Evolutionary conservation across 2,113 vertebrate genomes (phyloP).

Genomic region (Climacteris rufus): DNA sequence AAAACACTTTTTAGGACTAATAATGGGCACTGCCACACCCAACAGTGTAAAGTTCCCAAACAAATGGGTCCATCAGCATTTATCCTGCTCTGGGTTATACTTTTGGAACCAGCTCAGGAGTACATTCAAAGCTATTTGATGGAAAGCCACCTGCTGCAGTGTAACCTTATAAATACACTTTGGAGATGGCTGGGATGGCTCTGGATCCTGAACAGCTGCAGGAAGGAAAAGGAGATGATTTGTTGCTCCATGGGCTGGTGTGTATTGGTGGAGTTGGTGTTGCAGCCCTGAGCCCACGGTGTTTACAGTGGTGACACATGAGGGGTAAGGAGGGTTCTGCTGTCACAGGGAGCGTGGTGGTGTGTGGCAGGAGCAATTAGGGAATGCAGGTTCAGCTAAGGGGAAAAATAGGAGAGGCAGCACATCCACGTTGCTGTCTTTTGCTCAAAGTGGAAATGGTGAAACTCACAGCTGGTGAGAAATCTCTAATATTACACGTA

Average conservation of each 20-base stretch:
- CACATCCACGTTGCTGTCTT: background rate
- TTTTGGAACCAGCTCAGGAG: background rate
- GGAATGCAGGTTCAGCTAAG: background rate
- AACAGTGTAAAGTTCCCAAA: background rate
- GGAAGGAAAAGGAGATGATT: background rate
- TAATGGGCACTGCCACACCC: background rate
- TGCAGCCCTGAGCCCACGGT: rapidly evolving
- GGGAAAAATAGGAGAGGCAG: background rate
- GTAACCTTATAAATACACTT: background rate
- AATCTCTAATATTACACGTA: background rate
- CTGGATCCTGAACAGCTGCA: background rate
- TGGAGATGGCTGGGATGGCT: background rate
- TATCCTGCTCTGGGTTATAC: background rate
- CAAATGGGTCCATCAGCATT: background rate
- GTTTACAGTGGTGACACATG: background rate
- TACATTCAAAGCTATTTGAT: background rate
- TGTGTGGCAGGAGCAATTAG: background rate
- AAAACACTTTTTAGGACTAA: background rate
- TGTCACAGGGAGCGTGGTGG: background rate
- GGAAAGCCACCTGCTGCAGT: background rate
- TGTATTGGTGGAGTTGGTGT: background rate
- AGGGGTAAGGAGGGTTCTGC: background rate
- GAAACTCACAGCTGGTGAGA: background rate
- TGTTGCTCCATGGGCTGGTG: background rate
- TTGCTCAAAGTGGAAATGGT: background rate